Evolutionary conservation across 2,113 vertebrate genomes (phyloP).

Genomic region (Archilochus colubris): DNA sequence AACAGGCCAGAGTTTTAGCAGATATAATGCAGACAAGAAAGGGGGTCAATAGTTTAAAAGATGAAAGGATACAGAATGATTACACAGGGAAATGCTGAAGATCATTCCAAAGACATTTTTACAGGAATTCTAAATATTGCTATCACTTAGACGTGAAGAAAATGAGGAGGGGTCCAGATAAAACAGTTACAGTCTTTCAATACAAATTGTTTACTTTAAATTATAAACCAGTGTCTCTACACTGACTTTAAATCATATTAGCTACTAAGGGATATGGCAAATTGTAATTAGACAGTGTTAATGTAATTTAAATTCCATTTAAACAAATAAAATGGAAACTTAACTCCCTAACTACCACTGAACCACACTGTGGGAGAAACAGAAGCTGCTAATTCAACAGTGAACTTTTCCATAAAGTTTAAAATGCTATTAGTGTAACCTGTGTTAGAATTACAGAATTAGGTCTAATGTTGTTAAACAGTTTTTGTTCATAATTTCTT

Average conservation of each 20-base stretch:
- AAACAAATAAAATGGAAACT: background rate
- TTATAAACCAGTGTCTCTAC: background rate
- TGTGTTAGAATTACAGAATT: background rate
- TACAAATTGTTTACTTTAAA: background rate
- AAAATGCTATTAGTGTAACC: background rate
- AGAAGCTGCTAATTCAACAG: background rate
- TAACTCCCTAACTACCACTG: background rate
- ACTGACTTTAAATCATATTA: background rate
- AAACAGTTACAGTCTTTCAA: background rate
- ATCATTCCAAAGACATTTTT: slow-evolving; percentile 1
- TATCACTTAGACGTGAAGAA: background rate
- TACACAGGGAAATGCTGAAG: background rate
- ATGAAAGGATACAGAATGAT: background rate
- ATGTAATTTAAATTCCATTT: too few relatives aligned
- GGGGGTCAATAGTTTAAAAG: background rate
- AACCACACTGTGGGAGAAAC: background rate
- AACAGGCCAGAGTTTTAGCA: background rate
- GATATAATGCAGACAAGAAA: background rate
- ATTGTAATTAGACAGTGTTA: background rate
- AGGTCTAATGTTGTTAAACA: background rate
- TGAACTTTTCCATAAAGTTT: background rate
- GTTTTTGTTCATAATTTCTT: background rate
- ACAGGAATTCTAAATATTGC: slow-evolving; percentile 7
- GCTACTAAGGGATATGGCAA: background rate
- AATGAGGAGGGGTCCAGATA: background rate